Percentiles rank a stretch among this genome's conserved stretches.
phyloP scores from a whole-genome alignment of 2,888 invertebrate species.

The Agonopterix subpropinquella region DNA sequence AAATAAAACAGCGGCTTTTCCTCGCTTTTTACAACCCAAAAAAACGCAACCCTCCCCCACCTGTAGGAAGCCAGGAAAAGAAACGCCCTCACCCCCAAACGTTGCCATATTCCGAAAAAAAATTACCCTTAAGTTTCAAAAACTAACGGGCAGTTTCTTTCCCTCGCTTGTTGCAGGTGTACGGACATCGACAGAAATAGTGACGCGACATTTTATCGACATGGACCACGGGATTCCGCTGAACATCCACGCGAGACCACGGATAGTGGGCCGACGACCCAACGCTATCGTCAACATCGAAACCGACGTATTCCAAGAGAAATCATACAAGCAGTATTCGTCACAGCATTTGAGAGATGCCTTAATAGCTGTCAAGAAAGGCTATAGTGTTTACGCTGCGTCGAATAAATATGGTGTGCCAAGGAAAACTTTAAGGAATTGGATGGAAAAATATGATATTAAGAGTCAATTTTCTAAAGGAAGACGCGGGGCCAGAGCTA shows the following conservation, averaged over 20 bases:
- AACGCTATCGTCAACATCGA: conserved; percentile 66
- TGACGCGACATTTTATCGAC: conserved; percentile 67
- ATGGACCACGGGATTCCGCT: conserved; percentile 63
- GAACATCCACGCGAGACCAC: conserved; percentile 61
- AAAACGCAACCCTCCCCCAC: conserved; percentile 21
- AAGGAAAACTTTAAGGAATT: conserved; percentile 71
- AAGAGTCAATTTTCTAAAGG: conserved; percentile 72
- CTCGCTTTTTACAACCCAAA: conserved; percentile 56
- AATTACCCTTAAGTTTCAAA: conserved; percentile 17
- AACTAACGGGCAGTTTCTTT: conserved; percentile 60
- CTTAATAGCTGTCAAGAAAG: conserved; percentile 67
- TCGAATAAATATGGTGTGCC: conserved; percentile 74
- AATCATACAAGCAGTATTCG: conserved; percentile 70
- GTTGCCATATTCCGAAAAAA: conserved; percentile 15
- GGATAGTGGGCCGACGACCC: conserved; percentile 59
- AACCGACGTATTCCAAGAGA: conserved; percentile 68
- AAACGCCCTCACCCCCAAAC: conserved; percentile 43
- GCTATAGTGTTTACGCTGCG: conserved; percentile 73
- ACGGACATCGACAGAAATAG: conserved; percentile 64
- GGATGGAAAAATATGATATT: conserved; percentile 76
- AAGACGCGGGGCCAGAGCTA: conserved; percentile 50
- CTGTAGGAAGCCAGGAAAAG: conserved; percentile 73
- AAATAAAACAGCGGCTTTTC: conserved; percentile 54
- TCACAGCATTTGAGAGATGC: conserved; percentile 68
- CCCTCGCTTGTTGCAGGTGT: conserved; percentile 72